phyloP scores from a whole-genome alignment of 64 coral and sea anemone species.

The Stichodactyla mertensii region DNA sequence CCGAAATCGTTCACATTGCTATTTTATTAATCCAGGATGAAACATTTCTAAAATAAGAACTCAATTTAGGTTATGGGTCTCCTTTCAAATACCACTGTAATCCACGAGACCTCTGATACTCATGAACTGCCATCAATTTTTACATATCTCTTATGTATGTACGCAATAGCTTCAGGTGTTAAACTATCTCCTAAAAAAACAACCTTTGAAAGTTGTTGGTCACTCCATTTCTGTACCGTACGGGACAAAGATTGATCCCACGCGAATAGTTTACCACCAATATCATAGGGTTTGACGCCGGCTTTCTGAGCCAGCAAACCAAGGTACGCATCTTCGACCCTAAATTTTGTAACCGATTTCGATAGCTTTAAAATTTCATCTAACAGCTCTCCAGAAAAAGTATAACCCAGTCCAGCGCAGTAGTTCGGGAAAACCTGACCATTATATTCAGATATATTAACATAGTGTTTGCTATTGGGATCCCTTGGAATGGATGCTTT shows the following conservation, averaged over 20 bases:
- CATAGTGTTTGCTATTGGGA: constrained; percentile 13
- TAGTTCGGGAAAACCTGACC: neutral
- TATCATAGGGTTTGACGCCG: neutral
- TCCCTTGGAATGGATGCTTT: constrained; percentile 3
- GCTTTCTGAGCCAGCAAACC: neutral
- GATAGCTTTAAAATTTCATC: neutral
- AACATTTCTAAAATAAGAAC: too few relatives aligned
- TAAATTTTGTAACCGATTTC: neutral
- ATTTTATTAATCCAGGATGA: too few relatives aligned
- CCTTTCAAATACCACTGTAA: too few relatives aligned
- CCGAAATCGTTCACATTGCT: too few relatives aligned
- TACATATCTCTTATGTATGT: constrained; percentile 6
- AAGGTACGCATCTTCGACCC: constrained; percentile 15
- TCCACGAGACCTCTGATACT: too few relatives aligned
- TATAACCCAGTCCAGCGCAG: constrained; percentile 16
- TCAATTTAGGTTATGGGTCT: too few relatives aligned
- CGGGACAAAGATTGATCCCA: neutral
- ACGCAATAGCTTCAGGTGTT: neutral
- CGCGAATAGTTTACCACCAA: neutral
- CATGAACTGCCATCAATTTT: neutral
- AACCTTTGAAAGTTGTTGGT: neutral
- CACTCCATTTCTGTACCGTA: neutral
- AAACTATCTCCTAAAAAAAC: constrained; percentile 23
- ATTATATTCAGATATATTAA: constrained; percentile 1
- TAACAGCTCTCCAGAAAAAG: constrained; percentile 17